Base-by-base conservation (phyloP, 2,888 invertebrate genomes). In the Antheraea assamensis region DNA sequence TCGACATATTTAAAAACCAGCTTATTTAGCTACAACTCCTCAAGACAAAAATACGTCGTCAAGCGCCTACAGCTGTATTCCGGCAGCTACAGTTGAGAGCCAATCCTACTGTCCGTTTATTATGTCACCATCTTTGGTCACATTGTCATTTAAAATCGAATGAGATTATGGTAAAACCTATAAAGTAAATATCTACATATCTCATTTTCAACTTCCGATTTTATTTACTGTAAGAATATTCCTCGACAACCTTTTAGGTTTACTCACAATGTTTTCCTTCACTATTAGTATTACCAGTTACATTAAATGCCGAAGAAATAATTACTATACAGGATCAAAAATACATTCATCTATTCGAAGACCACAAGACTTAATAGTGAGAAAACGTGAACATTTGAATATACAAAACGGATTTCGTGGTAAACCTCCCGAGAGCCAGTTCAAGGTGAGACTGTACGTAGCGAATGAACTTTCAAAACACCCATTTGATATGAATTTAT, bases 401-500 rank as follows among this genome's bases (percentile, higher is more conserved):
- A 21, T 1, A 35, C 21, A 68, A 68, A 35, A 68, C 68, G 68
- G 35, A 68, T 35, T 66, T 66, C 70, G 55, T 70, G 58, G 73
- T 70, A 73, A 47, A 52, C 55, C 73, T 70, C 55, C 73, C 27
- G 58, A 42, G 35, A 55, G 70, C 47, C 42, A 35, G 68, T 71
- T 68, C 74, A 74, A 74, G 74, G 74, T 72, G 71, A 74, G 83
- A 77, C 86, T 75, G 74, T 79, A 81, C 80, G 82, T 83, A 77
- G 78, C 61, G 73, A 77, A 81, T 84, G 81, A 83, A 83, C 81
- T 85, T 84, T 80, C 75, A 79, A 81, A 79, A 77, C 79, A 77
- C 76, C 78, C 80, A 81, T 81, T 82, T 77, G 75, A 49, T 81
- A 76, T 83, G 82, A 84, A 86, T 88, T 85, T 81, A 84, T 86